Evolutionary conservation across 2,888 invertebrate genomes (phyloP).

Genomic region (Ametastegia equiseti): DNA sequence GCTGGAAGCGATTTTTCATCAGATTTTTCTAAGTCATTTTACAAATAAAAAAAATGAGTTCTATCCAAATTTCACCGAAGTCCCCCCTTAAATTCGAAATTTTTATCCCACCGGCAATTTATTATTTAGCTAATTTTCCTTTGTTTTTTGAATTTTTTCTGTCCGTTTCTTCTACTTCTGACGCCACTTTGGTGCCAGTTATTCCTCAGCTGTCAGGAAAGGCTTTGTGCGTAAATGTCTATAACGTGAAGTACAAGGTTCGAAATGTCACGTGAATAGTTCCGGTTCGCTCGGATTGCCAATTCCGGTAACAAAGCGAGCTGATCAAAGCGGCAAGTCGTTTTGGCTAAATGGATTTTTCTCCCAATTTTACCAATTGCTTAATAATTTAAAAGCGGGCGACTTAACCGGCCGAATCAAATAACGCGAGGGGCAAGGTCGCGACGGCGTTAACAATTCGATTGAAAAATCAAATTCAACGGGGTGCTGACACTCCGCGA

Average conservation of each 20-base stretch:
- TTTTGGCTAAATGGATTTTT: conserved; percentile 26
- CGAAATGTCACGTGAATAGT: conserved; percentile 13
- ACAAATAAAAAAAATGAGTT: too few species aligned
- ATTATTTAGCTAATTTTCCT: too few species aligned
- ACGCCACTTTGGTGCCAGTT: too few species aligned
- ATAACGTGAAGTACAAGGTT: background rate
- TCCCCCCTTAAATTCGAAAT: too few species aligned
- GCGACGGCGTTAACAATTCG: conserved; percentile 34
- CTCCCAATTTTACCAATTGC: conserved; percentile 28
- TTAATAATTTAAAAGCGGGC: conserved; percentile 33
- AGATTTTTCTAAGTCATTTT: too few species aligned
- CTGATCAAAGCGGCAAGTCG: conserved; percentile 33
- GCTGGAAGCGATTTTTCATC: too few species aligned
- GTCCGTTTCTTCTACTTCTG: background rate
- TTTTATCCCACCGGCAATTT: too few species aligned
- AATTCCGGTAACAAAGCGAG: conserved; percentile 31
- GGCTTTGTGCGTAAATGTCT: too few species aligned
- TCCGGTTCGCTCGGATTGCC: conserved; percentile 18
- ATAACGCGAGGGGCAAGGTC: conserved; percentile 11
- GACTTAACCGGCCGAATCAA: conserved; percentile 28
- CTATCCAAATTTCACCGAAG: too few species aligned
- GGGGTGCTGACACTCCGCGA: conserved; percentile 38
- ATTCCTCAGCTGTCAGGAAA: background rate
- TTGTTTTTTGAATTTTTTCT: background rate
- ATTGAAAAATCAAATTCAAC: conserved; percentile 43